Base-by-base conservation (phyloP, 92 coral and sea anemone genomes). In the Galaxea fascicularis region DNA sequence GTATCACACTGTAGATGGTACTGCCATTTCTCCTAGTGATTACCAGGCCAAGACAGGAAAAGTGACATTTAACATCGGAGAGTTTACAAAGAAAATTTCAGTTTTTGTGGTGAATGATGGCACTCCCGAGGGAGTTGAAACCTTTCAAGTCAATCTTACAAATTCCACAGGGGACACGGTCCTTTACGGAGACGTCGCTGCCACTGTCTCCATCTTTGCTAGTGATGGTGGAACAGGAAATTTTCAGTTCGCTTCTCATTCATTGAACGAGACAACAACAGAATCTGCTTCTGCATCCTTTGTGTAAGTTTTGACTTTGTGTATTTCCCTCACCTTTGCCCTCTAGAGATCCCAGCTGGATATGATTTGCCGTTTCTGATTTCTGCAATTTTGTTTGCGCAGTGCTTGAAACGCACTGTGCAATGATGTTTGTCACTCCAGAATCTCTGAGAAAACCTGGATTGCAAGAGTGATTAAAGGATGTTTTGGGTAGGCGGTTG, bases 211-310 rank as follows among this genome's bases (percentile, higher is more conserved):
- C 4, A 93, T 97, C 64, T 91, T 86, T 53, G 95, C 98, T 0
- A 97, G 90, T 80, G 99, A 97, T 65, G 93, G 87, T 21, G 98
- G 96, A 20, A 94, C 98, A 24, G 99, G 99, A 24, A 83, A 87
- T 46, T 97, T 97, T 85, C 86, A 93, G 86, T 95, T 97, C 74
- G 95, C 77, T 75, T 86, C 87, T 35, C 87, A 74, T 76, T 86
- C 91, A 39, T 24, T 82, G 74, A 97, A 97, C 90, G 85, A 93
- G 88, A 94, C 98, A 1, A 89, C 89, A 59, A 8, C 64, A 14
- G 99, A 97, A 82, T 77, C 89, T 18, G 58, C 86, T 22, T 16
- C 91, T 27, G 94, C 78, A 49, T 81, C 59, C 60, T 95, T 94
- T 45, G 74, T 57, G 99, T 97, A 83, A 94, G 93, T 83, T 71